phyloP scores from a whole-genome alignment of 2,113 vertebrate genomes.

The Odobenus rosmarus region DNA sequence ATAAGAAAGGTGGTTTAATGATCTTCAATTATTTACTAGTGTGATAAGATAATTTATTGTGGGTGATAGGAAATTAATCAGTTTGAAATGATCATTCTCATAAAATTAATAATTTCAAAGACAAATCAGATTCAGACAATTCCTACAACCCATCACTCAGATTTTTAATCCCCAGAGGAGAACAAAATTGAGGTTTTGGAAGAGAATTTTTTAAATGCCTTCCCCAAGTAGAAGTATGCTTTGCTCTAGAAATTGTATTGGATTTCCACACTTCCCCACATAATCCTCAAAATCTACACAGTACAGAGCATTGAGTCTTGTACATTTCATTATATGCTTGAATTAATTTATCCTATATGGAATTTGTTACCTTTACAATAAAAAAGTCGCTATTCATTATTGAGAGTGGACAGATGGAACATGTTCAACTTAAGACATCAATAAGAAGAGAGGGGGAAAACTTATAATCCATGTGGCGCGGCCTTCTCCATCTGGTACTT shows the following conservation, averaged over 20 bases:
- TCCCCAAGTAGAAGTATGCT: slow-evolving; percentile 60
- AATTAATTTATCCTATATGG: slow-evolving; percentile 89
- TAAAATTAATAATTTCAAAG: slow-evolving; percentile 42
- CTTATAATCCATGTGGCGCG: slow-evolving; percentile 86
- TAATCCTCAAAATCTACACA: slow-evolving; percentile 72
- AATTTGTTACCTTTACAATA: slow-evolving; percentile 89
- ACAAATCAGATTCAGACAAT: slow-evolving; percentile 29
- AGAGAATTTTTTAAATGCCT: slow-evolving; percentile 57
- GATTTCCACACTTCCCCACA: slow-evolving; percentile 72
- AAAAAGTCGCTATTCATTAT: slow-evolving; percentile 87
- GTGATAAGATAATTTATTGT: background rate
- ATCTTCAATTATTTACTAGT: background rate
- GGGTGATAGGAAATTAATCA: slow-evolving; percentile 42
- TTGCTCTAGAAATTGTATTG: slow-evolving; percentile 78
- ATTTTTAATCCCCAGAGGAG: slow-evolving; percentile 23
- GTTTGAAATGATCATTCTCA: slow-evolving; percentile 35
- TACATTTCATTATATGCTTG: slow-evolving; percentile 88
- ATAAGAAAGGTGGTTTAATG: background rate
- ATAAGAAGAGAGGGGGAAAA: slow-evolving; percentile 82
- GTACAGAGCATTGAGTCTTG: slow-evolving; percentile 53
- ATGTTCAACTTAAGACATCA: slow-evolving; percentile 89
- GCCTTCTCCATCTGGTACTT: slow-evolving; percentile 88
- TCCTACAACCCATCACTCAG: background rate
- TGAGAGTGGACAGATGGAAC: slow-evolving; percentile 89
- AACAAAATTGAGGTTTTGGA: slow-evolving; percentile 36